phyloP scores from a whole-genome alignment of 1,140 invertebrate genomes.

The Scaptomyza pallida region DNA sequence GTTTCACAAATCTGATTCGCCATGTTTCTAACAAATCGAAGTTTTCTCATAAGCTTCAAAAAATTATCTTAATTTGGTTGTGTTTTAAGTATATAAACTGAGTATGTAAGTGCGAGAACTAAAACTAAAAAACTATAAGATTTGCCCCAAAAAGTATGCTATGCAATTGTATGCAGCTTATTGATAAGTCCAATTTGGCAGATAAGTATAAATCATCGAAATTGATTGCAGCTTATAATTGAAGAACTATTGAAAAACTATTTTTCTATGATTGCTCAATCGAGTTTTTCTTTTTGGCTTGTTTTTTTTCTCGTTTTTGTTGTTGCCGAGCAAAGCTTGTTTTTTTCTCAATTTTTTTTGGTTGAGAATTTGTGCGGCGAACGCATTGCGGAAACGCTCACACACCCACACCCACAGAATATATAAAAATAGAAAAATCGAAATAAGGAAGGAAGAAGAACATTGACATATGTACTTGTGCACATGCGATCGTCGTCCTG shows the following conservation, averaged over 20 bases:
- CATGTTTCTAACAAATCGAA: neutral
- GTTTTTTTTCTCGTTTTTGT: too few relatives aligned
- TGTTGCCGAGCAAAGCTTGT: too few relatives aligned
- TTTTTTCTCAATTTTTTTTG: neutral
- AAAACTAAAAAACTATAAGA: neutral
- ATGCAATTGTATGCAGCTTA: neutral
- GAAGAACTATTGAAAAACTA: neutral
- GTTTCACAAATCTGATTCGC: neutral
- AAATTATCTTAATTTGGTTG: neutral
- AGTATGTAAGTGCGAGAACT: too few relatives aligned
- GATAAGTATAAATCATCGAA: neutral
- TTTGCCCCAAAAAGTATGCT: neutral
- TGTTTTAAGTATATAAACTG: neutral
- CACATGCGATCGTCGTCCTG: slow-evolving; percentile 4
- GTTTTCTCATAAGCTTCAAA: neutral
- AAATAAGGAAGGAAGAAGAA: neutral
- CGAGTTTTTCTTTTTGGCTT: too few relatives aligned
- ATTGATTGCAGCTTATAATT: slow-evolving; percentile 1
- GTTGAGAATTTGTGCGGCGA: neutral
- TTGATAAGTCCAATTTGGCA: neutral
- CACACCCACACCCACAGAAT: neutral
- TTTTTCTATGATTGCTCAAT: neutral
- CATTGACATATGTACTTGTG: slow-evolving; percentile 3
- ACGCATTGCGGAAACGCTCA: neutral
- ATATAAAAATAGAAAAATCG: neutral